Conservation (phyloP, 2,113 vertebrate genomes). For the Sinocyclocheilus maitianheensis region DNA sequence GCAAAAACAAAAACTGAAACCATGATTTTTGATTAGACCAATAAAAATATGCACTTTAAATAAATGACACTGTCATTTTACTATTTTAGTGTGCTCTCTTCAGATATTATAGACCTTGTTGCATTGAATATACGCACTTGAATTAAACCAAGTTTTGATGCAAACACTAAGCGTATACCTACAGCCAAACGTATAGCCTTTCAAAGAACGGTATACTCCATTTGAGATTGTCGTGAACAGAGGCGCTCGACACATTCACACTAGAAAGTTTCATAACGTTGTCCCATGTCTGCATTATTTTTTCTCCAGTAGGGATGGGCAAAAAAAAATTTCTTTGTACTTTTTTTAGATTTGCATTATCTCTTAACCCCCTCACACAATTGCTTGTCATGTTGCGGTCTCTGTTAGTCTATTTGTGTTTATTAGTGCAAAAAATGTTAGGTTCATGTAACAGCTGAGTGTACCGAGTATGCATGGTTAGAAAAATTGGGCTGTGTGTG, state of each 20-base stretch:
- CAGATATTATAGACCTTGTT: neutral
- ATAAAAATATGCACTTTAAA: too few species aligned
- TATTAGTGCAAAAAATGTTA: too few species aligned
- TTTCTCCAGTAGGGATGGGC: neutral
- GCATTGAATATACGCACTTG: neutral
- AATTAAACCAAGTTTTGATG: neutral
- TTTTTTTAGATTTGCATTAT: neutral
- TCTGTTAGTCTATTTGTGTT: too few species aligned
- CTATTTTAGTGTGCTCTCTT: neutral
- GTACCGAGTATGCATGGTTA: too few species aligned
- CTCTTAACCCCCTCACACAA: neutral
- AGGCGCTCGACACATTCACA: neutral
- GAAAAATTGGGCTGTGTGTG: too few species aligned
- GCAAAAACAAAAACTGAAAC: too few species aligned
- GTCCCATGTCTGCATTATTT: neutral
- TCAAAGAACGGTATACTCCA: neutral
- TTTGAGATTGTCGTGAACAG: neutral
- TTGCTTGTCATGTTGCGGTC: neutral
- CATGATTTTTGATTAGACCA: too few species aligned
- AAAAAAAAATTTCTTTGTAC: neutral
- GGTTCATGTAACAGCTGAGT: too few species aligned
- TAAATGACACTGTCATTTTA: too few species aligned
- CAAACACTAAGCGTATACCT: neutral
- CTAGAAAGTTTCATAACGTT: neutral
- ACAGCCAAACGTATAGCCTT: neutral